phyloP scores from a whole-genome alignment of 2,113 vertebrate species.

The Platanista minor region DNA sequence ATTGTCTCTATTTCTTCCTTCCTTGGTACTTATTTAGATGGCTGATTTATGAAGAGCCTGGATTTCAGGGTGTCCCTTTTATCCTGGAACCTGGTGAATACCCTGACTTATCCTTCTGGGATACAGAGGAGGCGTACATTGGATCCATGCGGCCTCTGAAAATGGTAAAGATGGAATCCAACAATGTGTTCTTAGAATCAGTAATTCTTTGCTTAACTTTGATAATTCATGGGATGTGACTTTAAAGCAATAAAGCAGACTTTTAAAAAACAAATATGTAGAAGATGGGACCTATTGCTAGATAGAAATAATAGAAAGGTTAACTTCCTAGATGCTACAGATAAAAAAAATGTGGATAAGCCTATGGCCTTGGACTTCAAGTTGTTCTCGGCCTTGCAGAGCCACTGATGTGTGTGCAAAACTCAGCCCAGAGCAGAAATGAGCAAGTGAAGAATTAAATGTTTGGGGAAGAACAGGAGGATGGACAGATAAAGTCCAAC shows the following conservation, averaged over 20 bases:
- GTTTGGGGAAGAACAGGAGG: background rate
- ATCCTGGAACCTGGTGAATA: conserved; percentile 93
- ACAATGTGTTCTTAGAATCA: background rate
- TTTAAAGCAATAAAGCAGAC: background rate
- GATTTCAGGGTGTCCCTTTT: conserved; percentile 87
- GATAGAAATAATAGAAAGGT: background rate
- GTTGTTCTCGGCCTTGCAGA: background rate
- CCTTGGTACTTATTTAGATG: conserved; percentile 81
- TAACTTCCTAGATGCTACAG: background rate
- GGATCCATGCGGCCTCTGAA: conserved; percentile 92
- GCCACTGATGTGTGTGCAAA: background rate
- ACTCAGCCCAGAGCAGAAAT: background rate
- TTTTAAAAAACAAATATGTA: background rate
- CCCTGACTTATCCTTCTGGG: conserved; percentile 90
- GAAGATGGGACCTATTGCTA: background rate
- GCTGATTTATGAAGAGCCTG: conserved; percentile 93
- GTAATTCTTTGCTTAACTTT: background rate
- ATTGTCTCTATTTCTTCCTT: background rate
- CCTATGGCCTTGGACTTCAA: background rate
- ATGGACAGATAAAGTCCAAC: background rate
- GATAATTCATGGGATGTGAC: background rate
- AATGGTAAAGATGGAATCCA: conserved; percentile 83
- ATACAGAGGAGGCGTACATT: conserved; percentile 89
- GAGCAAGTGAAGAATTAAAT: background rate
- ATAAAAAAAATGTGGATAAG: background rate